Evolutionary conservation across 2,888 invertebrate genomes (phyloP), one percentile per base, ranked within the genome.

Genomic region (Hoplodrina ambigua): DNA sequence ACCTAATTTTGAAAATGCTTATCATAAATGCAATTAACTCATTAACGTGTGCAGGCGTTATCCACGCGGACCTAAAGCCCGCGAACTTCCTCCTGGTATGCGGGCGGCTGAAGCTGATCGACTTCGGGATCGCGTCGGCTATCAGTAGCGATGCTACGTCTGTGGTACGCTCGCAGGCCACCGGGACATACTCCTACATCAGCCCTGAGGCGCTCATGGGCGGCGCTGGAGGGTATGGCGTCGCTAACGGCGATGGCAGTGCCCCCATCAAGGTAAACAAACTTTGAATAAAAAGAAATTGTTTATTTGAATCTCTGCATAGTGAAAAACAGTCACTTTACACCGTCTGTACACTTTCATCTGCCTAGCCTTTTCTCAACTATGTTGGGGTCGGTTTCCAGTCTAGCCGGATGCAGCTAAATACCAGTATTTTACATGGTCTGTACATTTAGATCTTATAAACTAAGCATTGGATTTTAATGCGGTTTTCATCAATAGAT

Each of bases 1-100:
- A 25, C 25, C 25, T 25, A 25, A 25, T 25, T 25, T 25, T 25
- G 25, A 25, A 25, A 25, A 25, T 2, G 25, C 25, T 25, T 25
- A 25, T 1, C 25, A 25, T 25, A 25, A 25, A 25, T 25, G 25
- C 25, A 2, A 25, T 25, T n/a, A n/a, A n/a, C n/a, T 25, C 25
- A 25, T 25, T 25, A 25, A 1, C 25, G 15, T 30, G 8, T 17
- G 2, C 88, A 98, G 99, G 98, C 64, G 98, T 99, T 3, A 98
- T 99, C 84, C 99, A 99, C 94, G 98, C 99, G 0, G 99, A 99
- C 93, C 94, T 99, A 83, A 99, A 99, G 92, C 99, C 99, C 0
- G 99, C 99, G 0, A 99, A 99, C 94, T 99, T 99, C 93, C 96
- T 99, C 54, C 96, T 99, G 88, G 98, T 98, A 8, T 97, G 97